Conservation (phyloP, 2,797 vertebrate genomes). For the Emydoidea blandingii region DNA sequence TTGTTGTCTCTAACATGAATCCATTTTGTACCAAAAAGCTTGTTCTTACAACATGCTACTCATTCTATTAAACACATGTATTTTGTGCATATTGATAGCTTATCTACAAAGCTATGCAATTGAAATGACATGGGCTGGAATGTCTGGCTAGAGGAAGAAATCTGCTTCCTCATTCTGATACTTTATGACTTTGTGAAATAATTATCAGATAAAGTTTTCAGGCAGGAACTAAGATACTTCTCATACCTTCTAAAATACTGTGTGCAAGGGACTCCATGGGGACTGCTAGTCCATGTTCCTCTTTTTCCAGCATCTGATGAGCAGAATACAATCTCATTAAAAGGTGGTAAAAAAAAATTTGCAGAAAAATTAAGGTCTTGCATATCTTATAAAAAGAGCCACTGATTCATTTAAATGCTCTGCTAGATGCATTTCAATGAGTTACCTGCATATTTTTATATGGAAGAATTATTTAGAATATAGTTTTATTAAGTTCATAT, state of each 20-base stretch:
- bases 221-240: slow-evolving; percentile 18
- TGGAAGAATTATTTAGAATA: not conserved
- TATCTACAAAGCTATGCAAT: not conserved
- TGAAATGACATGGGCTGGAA: not conserved
- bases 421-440: not conserved
- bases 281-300: not conserved
- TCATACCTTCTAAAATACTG: not conserved
- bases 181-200: not conserved
- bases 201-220: slow-evolving; percentile 19
- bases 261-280: not conserved
- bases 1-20: not conserved
- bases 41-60: not conserved
- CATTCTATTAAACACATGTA: not conserved
- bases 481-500: not conserved
- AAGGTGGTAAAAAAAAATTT: not conserved
- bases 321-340: not conserved
- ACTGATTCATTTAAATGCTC: not conserved
- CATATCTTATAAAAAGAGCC: not conserved
- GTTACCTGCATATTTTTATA: not conserved
- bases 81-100: not conserved
- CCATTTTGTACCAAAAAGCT: not conserved
- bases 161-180: not conserved
- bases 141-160: not conserved
- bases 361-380: not conserved
- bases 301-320: not conserved